Evolutionary conservation across 2,888 invertebrate genomes (phyloP).

Genomic region (Eupithecia subumbrata): DNA sequence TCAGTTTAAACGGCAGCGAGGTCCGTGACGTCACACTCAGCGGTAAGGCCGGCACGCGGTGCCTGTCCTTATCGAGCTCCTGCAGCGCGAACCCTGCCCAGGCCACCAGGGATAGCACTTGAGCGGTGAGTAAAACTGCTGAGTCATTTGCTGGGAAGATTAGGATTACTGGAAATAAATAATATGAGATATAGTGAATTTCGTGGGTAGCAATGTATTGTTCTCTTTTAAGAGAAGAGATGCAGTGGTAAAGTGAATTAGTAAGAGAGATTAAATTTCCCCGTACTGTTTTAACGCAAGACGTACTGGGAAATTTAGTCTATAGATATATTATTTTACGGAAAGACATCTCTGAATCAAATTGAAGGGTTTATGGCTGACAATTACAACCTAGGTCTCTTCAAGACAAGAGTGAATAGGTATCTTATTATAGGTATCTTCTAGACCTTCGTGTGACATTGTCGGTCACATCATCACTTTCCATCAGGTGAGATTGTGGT

Average conservation of each 20-base stretch:
- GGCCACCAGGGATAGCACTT: constrained; percentile 64
- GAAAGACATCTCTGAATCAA: not conserved
- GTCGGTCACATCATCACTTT: too few species aligned
- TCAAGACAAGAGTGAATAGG: too few species aligned
- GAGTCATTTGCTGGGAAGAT: constrained; percentile 76
- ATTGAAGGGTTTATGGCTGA: not conserved
- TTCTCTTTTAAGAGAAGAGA: not conserved
- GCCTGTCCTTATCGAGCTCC: constrained; percentile 64
- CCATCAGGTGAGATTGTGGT: too few species aligned
- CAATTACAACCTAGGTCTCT: too few species aligned
- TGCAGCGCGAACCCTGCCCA: constrained; percentile 77
- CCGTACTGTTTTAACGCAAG: not conserved
- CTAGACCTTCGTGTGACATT: too few species aligned
- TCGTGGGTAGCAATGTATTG: not conserved
- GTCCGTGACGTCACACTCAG: constrained; percentile 61
- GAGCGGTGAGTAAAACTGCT: constrained; percentile 65
- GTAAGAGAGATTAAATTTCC: not conserved
- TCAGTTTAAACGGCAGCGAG: constrained; percentile 62
- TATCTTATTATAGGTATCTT: too few species aligned
- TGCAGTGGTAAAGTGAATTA: not conserved
- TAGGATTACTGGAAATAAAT: constrained; percentile 61
- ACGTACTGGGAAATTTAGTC: not conserved
- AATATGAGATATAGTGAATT: not conserved
- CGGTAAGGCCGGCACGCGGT: constrained; percentile 70
- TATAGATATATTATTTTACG: not conserved